A percentile compares a stretch with the other conserved stretches of the same genome.
phyloP scores from a whole-genome alignment of 2,888 invertebrate species.

The Cheilosia vulpina region DNA sequence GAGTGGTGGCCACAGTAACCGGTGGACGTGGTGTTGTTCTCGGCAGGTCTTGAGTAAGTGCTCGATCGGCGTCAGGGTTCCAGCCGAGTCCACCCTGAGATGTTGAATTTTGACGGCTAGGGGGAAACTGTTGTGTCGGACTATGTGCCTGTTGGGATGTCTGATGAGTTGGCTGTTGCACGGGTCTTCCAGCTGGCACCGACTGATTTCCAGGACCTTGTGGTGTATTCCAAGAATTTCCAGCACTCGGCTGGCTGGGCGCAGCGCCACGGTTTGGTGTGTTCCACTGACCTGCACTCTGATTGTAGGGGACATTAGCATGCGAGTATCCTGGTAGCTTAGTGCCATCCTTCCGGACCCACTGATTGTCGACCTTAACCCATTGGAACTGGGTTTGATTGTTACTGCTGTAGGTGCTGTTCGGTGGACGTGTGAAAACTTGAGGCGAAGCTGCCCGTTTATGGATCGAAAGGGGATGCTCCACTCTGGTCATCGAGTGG shows the following conservation, averaged over 20 bases:
- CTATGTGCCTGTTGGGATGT: conserved; percentile 15
- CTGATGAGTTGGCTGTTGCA: conserved; percentile 14
- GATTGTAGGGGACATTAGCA: conserved; percentile 63
- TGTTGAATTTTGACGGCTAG: conserved; percentile 46
- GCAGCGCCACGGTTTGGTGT: conserved; percentile 21
- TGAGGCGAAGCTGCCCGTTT: conserved; percentile 58
- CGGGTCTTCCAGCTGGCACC: background rate
- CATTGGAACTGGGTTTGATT: conserved; percentile 62
- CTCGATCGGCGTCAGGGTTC: conserved; percentile 60
- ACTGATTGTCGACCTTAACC: conserved; percentile 65
- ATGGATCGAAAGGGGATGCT: background rate
- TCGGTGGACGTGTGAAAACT: conserved; percentile 24
- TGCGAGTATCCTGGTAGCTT: conserved; percentile 58
- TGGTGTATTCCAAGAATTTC: background rate
- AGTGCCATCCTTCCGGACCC: conserved; percentile 57
- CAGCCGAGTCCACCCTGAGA: conserved; percentile 36
- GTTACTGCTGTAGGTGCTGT: background rate
- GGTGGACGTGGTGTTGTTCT: conserved; percentile 58
- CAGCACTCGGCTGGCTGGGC: conserved; percentile 27
- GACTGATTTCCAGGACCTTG: conserved; percentile 34
- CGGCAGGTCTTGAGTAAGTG: conserved; percentile 43
- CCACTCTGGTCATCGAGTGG: conserved; percentile 33
- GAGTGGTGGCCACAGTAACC: conserved; percentile 24
- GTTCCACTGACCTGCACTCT: conserved; percentile 41
- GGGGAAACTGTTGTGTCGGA: conserved; percentile 8